phyloP scores from a whole-genome alignment of 1,140 invertebrate species.

The Frieseomelitta varia region DNA sequence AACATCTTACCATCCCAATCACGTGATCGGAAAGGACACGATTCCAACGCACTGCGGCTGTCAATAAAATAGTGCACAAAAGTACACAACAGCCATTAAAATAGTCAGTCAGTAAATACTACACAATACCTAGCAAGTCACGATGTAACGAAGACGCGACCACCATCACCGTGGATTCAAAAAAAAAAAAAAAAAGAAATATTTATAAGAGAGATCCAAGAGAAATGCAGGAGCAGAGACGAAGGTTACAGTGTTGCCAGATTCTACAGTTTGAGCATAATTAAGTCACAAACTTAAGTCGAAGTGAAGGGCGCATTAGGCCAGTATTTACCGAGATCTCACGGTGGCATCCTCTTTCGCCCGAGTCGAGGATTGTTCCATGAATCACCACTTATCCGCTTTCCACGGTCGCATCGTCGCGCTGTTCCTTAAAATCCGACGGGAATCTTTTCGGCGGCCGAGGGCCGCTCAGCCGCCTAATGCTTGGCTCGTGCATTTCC shows the following conservation, averaged over 20 bases:
- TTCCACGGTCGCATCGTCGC: conserved; percentile 3
- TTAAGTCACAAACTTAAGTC: neutral
- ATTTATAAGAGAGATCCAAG: neutral
- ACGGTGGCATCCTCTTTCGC: neutral
- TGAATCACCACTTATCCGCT: conserved; percentile 55
- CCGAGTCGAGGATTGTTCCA: conserved; percentile 1
- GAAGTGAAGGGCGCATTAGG: neutral
- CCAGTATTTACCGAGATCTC: conserved; percentile 3
- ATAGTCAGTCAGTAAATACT: no score
- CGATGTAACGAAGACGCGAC: no score
- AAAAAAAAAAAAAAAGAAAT: no score
- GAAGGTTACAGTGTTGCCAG: neutral
- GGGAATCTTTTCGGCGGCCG: conserved; percentile 27
- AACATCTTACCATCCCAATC: no score
- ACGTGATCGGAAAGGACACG: no score
- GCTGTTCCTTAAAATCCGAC: conserved; percentile 23
- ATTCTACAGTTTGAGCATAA: neutral
- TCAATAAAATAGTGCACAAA: no score
- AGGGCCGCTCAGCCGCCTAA: conserved; percentile 35
- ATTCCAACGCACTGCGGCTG: no score
- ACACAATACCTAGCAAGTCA: no score
- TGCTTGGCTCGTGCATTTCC: conserved; percentile 55
- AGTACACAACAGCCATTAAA: no score
- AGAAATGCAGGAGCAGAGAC: neutral
- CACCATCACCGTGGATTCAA: no score